Evolutionary conservation across 2,113 vertebrate species (phyloP), one percentile per base, ranked within the genome.

Genomic region (Lycaon pictus): DNA sequence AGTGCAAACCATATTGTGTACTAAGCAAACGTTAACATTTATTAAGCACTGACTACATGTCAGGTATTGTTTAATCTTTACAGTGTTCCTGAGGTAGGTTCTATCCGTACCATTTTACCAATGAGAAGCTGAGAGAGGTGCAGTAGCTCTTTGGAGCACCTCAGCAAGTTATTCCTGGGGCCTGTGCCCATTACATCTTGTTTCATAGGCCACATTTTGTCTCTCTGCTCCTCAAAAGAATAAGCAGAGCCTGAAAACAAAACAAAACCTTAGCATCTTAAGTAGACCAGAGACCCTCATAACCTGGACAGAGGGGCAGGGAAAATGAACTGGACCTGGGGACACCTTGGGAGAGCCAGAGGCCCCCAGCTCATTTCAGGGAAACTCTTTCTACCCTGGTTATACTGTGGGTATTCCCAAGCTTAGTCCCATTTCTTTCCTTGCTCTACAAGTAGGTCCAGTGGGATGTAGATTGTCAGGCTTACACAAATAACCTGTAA

Each of bases 401-500:
- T 2, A 4, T 88, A 12, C 58, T 69, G 29, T 67, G 48, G 84
- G 22, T n/a, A 8, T n/a, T 9, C 48, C 6, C 37, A 79, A 25
- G 9, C 37, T 43, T 58, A n/a, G 81, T n/a, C 65, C 86, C 53
- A 37, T 29, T 84, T 88, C 60, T 80, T 82, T 89, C 37, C 56
- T 11, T 35, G 35, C 60, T 92, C 65, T 65, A 43, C 16, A 56
- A 62, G n/a, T 27, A 83, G 65, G 58, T 56, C 17, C n/a, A 63
- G 19, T n/a, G 53, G 58, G 17, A 4, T 48, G 3, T 5, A 76
- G 88, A 71, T 25, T 69, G 9, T 69, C 58, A 53, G 16, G 20
- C 88, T 22, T 74, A 93, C n/a, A 87, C 11, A 77, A 71, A 83
- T 93, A 90, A 90, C 37, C 69, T 43, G 13, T 29, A 87, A 71